Evolutionary conservation across 2,888 invertebrate genomes (phyloP).

Genomic region (Marasmarcha lunaedactyla): DNA sequence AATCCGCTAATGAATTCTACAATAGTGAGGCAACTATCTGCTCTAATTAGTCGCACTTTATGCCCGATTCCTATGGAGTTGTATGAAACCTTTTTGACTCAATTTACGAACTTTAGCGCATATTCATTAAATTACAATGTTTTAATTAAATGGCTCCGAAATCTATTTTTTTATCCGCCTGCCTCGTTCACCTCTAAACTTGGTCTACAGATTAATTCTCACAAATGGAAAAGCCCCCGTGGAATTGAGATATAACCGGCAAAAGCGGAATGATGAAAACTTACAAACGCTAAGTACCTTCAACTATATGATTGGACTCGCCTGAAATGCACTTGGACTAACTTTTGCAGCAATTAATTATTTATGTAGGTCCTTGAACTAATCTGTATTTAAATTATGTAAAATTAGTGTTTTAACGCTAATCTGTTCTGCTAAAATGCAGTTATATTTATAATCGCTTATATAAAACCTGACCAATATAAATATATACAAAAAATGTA

Average conservation of each 20-base stretch:
- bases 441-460: no score
- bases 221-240: constrained; percentile 42
- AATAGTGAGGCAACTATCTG: constrained; percentile 43
- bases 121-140: constrained; percentile 1
- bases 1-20: constrained; percentile 47
- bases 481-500: no score
- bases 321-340: constrained; percentile 5
- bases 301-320: constrained; percentile 34
- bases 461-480: no score
- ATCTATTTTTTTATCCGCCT: background rate
- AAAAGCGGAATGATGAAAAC: constrained; percentile 50
- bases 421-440: no score
- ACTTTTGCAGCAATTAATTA: constrained; percentile 13
- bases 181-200: constrained; percentile 28
- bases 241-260: constrained; percentile 50
- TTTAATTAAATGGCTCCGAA: no score
- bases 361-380: constrained; percentile 7
- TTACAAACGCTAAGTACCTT: constrained; percentile 59
- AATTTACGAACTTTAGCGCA: constrained; percentile 24
- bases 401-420: no score
- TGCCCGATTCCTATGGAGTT: constrained; percentile 38
- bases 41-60: constrained; percentile 48
- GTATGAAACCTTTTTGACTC: constrained; percentile 26
- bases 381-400: no score
- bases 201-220: constrained; percentile 40